Evolutionary conservation across 2,797 vertebrate species (phyloP).

Genomic region (Masticophis lateralis): DNA sequence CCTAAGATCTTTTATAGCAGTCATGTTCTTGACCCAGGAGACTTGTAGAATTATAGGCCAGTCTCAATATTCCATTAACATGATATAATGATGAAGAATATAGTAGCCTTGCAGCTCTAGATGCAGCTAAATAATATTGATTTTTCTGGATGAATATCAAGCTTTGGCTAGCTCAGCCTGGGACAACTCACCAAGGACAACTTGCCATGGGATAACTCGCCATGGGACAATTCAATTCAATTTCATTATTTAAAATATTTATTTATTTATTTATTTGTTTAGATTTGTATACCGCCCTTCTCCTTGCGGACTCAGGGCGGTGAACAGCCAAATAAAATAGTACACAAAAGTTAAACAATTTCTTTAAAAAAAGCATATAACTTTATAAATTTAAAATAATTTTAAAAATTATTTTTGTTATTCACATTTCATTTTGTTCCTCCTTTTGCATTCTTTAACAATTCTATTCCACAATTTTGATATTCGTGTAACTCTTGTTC

Average conservation of each 20-base stretch:
- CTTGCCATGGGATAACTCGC: not conserved
- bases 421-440: not conserved
- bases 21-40: not conserved
- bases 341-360: too few species aligned
- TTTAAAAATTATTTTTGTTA: not conserved
- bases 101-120: not conserved
- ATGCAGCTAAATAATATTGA: not conserved
- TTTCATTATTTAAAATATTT: not conserved
- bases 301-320: too few species aligned
- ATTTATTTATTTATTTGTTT: too few species aligned
- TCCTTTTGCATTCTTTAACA: not conserved
- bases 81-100: not conserved
- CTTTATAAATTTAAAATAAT: not conserved
- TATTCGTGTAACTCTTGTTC: not conserved
- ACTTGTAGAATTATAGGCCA: not conserved
- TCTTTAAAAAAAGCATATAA: too few species aligned
- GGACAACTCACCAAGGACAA: not conserved
- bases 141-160: not conserved
- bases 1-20: not conserved
- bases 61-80: not conserved
- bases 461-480: not conserved
- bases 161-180: not conserved
- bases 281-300: too few species aligned
- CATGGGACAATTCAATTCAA: not conserved
- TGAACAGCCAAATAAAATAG: too few species aligned